These are phyloP conservation scores for Notechis scutatus DNA, from an alignment of 2,113 vertebrate genomes.

Conservation along the genomic window DNA sequence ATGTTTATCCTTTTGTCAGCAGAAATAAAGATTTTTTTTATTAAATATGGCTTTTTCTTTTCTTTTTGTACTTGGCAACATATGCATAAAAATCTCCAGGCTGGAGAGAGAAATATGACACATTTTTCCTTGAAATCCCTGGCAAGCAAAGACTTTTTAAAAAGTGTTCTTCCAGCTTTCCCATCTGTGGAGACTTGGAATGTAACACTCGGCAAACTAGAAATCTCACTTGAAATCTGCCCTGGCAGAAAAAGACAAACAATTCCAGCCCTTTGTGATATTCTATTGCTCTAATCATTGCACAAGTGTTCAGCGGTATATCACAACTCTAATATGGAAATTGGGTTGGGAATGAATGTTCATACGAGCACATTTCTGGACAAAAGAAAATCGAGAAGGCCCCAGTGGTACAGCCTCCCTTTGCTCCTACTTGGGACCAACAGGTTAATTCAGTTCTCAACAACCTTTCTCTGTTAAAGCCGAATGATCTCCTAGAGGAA, in stretches of 20 bases:
- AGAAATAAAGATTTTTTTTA: conserved; percentile 50
- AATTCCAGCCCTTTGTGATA: conserved; percentile 37
- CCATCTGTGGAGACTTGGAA: conserved; percentile 42
- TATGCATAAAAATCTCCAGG: conserved; percentile 47
- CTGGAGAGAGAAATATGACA: conserved; percentile 43
- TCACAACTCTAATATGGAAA: background rate
- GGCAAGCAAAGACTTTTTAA: conserved; percentile 37
- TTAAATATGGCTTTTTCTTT: conserved; percentile 40
- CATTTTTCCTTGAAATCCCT: conserved; percentile 43
- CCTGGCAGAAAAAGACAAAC: conserved; percentile 44
- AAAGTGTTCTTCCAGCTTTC: conserved; percentile 17
- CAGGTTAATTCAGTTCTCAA: conserved; percentile 9
- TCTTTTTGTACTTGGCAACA: conserved; percentile 47
- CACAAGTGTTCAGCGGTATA: conserved; percentile 28
- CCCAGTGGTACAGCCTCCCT: background rate
- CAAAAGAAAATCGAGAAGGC: background rate
- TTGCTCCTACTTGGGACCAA: conserved; percentile 1
- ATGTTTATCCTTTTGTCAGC: conserved; percentile 61
- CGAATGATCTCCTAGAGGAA: rapidly evolving
- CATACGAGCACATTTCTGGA: background rate
- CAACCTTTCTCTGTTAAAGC: conserved; percentile 9
- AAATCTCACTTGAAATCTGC: conserved; percentile 53
- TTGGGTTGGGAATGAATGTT: background rate
- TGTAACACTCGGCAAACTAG: conserved; percentile 43
- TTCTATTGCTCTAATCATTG: conserved; percentile 21